These are phyloP conservation scores for Protobothrops mucrosquamatus DNA, from an alignment of 2,113 vertebrate species.

Conservation along the genomic window DNA sequence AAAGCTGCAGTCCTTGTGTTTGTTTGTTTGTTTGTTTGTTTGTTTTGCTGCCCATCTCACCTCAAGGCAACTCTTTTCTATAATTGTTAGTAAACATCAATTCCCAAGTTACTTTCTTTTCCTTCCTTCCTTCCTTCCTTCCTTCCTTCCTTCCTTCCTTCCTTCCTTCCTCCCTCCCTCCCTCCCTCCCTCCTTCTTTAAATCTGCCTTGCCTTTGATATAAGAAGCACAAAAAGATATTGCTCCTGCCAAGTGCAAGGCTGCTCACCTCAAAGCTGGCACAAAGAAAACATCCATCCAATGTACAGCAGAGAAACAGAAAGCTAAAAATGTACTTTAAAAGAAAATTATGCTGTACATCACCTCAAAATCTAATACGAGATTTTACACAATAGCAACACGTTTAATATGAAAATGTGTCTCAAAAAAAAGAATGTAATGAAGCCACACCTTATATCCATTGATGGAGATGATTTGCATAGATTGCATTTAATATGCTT, in stretches of 20 bases:
- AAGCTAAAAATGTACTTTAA: slow-evolving; percentile 72
- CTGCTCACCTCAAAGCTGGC: slow-evolving; percentile 51
- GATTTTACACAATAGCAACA: slow-evolving; percentile 77
- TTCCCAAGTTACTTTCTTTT: too few relatives aligned
- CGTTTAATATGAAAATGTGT: slow-evolving; percentile 79
- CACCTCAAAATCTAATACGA: slow-evolving; percentile 78
- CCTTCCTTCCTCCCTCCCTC: slow-evolving; percentile 33
- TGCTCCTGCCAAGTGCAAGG: slow-evolving; percentile 29
- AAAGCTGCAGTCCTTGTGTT: not conserved
- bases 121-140: not conserved
- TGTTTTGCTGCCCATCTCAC: not conserved
- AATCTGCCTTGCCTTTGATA: slow-evolving; percentile 53
- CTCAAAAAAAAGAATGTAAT: slow-evolving; percentile 74
- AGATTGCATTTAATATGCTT: slow-evolving; percentile 81
- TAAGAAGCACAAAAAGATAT: slow-evolving; percentile 57
- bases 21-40: not conserved
- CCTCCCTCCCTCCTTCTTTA: slow-evolving; percentile 42
- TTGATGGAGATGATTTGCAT: slow-evolving; percentile 82
- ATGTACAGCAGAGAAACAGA: slow-evolving; percentile 64
- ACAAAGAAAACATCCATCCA: slow-evolving; percentile 65
- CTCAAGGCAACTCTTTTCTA: not conserved
- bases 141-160: too few relatives aligned
- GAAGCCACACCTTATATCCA: slow-evolving; percentile 81
- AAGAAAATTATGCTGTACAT: slow-evolving; percentile 75
- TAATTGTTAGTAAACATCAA: not conserved